Percentiles rank a stretch among this genome's conserved stretches.
phyloP scores from a whole-genome alignment of 2,888 invertebrate genomes.

The Euproctis similis region DNA sequence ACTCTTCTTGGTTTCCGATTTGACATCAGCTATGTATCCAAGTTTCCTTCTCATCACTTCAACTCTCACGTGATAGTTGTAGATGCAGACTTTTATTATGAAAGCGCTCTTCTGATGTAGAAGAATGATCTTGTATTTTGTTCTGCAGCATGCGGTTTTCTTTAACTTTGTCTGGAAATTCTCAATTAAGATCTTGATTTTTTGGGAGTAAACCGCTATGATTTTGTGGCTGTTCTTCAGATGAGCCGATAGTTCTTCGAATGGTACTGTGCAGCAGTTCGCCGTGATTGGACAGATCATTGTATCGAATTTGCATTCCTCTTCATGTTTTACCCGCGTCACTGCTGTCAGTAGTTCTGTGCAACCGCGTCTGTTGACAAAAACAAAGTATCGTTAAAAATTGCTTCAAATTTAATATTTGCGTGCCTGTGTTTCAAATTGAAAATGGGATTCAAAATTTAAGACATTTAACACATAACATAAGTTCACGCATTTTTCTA shows the following conservation, averaged over 20 bases:
- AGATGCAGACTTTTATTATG: slow-evolving; percentile 68
- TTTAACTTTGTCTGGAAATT: slow-evolving; percentile 68
- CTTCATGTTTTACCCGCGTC: slow-evolving; percentile 60
- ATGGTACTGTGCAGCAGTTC: slow-evolving; percentile 59
- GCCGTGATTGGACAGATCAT: slow-evolving; percentile 65
- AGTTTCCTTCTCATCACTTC: slow-evolving; percentile 67
- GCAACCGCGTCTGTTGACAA: slow-evolving; percentile 65
- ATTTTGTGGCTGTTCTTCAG: slow-evolving; percentile 59
- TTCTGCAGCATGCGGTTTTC: slow-evolving; percentile 65
- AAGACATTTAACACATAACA: too few relatives aligned
- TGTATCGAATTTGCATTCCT: slow-evolving; percentile 63
- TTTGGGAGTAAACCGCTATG: slow-evolving; percentile 67
- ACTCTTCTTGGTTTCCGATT: slow-evolving; percentile 57
- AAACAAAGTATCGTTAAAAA: slow-evolving; percentile 5
- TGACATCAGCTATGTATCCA: slow-evolving; percentile 55
- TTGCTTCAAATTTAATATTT: too few relatives aligned
- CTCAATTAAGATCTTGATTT: slow-evolving; percentile 67
- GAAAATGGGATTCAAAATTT: too few relatives aligned
- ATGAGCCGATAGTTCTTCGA: slow-evolving; percentile 61
- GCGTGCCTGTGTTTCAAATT: too few relatives aligned
- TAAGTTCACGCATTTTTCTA: too few relatives aligned
- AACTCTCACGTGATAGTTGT: slow-evolving; percentile 65
- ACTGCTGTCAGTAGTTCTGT: slow-evolving; percentile 56
- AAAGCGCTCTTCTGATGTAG: slow-evolving; percentile 67
- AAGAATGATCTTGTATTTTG: slow-evolving; percentile 66